These are phyloP conservation scores for Callionymus lyra DNA, from an alignment of 2,113 vertebrate species.

Conservation along the genomic window DNA sequence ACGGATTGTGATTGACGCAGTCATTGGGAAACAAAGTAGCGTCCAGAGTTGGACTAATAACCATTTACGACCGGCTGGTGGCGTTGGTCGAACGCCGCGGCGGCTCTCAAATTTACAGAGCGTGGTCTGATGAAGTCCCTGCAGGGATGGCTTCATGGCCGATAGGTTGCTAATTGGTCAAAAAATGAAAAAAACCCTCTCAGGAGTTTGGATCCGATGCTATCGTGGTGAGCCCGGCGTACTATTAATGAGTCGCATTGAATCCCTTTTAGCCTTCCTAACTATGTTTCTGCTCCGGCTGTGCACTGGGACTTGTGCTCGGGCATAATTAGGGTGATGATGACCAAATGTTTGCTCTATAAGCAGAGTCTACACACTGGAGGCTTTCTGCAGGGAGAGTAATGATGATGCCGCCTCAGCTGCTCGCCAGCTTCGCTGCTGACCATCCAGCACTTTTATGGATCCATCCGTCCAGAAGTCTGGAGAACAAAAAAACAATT, in stretches of 20 bases:
- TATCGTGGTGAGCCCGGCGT: conserved; percentile 29
- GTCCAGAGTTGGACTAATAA: conserved; percentile 36
- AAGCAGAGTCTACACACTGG: conserved; percentile 25
- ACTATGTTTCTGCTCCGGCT: conserved; percentile 33
- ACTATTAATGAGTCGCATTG: conserved; percentile 47
- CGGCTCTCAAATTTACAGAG: conserved; percentile 53
- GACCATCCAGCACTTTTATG: conserved; percentile 3
- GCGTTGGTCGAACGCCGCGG: conserved; percentile 35
- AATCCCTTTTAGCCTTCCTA: conserved; percentile 41
- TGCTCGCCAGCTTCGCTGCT: conserved; percentile 11
- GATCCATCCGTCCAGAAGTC: too few species aligned
- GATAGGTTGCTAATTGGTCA: conserved; percentile 62
- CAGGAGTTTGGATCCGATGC: conserved; percentile 35
- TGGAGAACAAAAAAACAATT: too few species aligned
- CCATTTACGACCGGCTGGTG: conserved; percentile 43
- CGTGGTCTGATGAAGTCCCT: conserved; percentile 52
- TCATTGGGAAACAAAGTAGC: conserved; percentile 24
- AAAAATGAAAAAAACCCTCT: conserved; percentile 56
- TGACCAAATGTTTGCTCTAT: conserved; percentile 53
- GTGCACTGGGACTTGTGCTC: conserved; percentile 33
- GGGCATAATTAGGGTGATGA: conserved; percentile 50
- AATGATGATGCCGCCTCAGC: conserved; percentile 25
- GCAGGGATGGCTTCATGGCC: conserved; percentile 54
- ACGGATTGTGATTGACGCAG: conserved; percentile 3
- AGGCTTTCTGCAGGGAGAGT: conserved; percentile 31